Evolutionary conservation across 2,888 invertebrate species (phyloP).

Genomic region (Trissonchulus latispiculum): DNA sequence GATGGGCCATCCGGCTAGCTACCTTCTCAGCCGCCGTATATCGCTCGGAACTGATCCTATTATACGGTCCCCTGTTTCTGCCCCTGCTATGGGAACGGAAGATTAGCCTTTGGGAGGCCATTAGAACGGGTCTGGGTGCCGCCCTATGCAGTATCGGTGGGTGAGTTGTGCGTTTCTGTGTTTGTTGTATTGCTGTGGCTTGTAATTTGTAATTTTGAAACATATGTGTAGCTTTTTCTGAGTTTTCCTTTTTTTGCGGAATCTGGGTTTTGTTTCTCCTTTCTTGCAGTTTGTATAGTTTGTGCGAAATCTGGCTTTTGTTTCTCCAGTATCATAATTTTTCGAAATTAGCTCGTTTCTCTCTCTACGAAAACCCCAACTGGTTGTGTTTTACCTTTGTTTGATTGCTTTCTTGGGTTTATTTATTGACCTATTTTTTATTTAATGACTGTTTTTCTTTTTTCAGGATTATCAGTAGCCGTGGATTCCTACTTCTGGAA

Average conservation of each 20-base stretch:
- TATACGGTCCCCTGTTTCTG: constrained; percentile 64
- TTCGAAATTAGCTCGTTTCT: no score
- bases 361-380: no score
- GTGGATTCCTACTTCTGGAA: constrained; percentile 91
- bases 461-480: constrained; percentile 61
- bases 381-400: constrained; percentile 51
- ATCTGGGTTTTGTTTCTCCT: no score
- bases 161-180: no score
- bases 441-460: no score
- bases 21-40: constrained; percentile 79
- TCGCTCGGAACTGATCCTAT: constrained; percentile 72
- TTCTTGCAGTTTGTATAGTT: no score
- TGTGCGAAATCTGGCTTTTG: no score
- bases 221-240: no score
- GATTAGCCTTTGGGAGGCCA: constrained; percentile 53
- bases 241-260: no score
- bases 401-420: neutral
- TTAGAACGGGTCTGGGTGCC: constrained; percentile 44
- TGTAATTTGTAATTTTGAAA: no score
- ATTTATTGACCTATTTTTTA: constrained; percentile 34
- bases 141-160: constrained; percentile 53
- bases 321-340: no score
- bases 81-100: constrained; percentile 64
- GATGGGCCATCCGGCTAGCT: constrained; percentile 64
- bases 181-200: no score